A percentile compares a stretch with the other conserved stretches of the same genome.
These are phyloP conservation scores for Coregonus ussuriensis DNA, from an alignment of 2,797 vertebrate species.

Conservation along the genomic window DNA sequence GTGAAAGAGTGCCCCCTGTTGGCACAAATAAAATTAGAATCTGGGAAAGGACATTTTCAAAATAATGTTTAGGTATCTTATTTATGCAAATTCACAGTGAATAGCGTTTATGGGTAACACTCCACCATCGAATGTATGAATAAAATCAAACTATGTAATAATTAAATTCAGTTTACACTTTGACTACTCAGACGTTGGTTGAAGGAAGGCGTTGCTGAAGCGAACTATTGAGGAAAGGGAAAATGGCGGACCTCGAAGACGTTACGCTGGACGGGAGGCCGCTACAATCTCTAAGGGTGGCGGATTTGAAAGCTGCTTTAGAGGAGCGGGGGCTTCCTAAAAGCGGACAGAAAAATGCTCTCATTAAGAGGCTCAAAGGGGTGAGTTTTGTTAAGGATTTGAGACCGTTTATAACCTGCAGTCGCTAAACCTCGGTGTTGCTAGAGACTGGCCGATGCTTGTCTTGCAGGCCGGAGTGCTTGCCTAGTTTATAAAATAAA, in stretches of 20 bases:
- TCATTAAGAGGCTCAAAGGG: constrained; percentile 92
- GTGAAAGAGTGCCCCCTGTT: background rate
- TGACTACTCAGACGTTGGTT: constrained; percentile 61
- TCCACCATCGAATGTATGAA: background rate
- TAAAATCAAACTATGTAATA: background rate
- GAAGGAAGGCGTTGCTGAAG: constrained; percentile 67
- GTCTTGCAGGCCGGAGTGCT: constrained; percentile 60
- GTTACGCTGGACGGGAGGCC: constrained; percentile 96
- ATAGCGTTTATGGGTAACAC: background rate
- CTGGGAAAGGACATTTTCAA: background rate
- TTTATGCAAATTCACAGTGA: background rate
- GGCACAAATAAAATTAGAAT: background rate
- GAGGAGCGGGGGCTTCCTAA: constrained; percentile 89
- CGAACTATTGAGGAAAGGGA: constrained; percentile 64
- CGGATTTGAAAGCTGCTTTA: constrained; percentile 89
- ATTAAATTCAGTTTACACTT: constrained; percentile 33
- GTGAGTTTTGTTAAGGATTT: constrained; percentile 68
- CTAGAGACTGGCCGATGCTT: constrained; percentile 65
- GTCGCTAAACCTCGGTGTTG: constrained; percentile 22
- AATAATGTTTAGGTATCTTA: background rate
- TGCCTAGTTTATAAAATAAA: constrained; percentile 18
- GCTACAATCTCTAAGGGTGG: constrained; percentile 91
- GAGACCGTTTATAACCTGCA: constrained; percentile 17
- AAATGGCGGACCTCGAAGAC: constrained; percentile 98
- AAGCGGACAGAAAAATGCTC: constrained; percentile 91